Evolutionary conservation across 2,888 invertebrate genomes (phyloP).

Genomic region (Athetis lepigone): DNA sequence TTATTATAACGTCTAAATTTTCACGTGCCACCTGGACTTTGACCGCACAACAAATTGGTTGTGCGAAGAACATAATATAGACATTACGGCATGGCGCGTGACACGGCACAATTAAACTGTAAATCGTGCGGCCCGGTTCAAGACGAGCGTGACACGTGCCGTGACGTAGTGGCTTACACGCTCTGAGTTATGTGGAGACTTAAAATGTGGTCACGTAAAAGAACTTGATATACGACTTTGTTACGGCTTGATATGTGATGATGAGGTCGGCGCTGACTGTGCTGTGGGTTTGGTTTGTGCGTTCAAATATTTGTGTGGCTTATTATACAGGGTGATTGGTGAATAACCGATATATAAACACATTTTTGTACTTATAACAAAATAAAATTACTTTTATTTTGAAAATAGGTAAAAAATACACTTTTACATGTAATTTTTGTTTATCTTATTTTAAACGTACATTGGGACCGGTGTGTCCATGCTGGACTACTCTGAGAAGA

Average conservation of each 20-base stretch:
- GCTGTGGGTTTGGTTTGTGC: too few relatives aligned
- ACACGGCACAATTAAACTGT: constrained; percentile 58
- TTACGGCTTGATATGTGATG: constrained; percentile 30
- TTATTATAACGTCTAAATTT: constrained; percentile 36
- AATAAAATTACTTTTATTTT: too few relatives aligned
- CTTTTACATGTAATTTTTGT: too few relatives aligned
- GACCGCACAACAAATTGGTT: constrained; percentile 47
- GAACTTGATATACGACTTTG: constrained; percentile 16
- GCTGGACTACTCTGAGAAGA: too few relatives aligned
- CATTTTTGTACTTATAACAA: too few relatives aligned
- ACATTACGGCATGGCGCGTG: constrained; percentile 52
- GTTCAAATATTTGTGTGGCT: too few relatives aligned
- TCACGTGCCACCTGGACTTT: constrained; percentile 37
- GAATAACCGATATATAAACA: too few relatives aligned
- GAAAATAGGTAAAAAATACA: too few relatives aligned
- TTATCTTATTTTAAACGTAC: too few relatives aligned
- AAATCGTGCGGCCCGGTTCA: constrained; percentile 33
- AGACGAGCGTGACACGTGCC: constrained; percentile 41
- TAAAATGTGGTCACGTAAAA: constrained; percentile 25
- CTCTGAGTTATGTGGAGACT: constrained; percentile 7
- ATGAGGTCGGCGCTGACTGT: not conserved
- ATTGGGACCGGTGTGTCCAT: too few relatives aligned
- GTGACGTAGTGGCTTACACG: constrained; percentile 38
- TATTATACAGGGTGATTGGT: too few relatives aligned
- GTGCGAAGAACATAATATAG: constrained; percentile 42